Evolutionary conservation across 2,113 vertebrate species (phyloP).

Genomic region (Phrynocephalus versicolor): DNA sequence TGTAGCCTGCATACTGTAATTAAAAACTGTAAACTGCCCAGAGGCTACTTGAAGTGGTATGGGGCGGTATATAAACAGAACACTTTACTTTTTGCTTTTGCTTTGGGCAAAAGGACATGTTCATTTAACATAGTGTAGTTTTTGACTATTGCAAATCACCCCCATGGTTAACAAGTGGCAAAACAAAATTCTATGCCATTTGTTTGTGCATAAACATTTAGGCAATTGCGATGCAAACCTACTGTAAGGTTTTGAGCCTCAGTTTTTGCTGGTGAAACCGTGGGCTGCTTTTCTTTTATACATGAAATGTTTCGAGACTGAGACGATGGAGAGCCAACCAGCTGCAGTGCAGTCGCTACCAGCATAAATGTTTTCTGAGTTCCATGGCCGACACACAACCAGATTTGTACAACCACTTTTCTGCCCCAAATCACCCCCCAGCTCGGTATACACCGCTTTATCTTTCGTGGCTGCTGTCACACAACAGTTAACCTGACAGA

Average conservation of each 20-base stretch:
- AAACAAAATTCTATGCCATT: not conserved
- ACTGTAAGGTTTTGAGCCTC: not conserved
- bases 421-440: not conserved
- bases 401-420: not conserved
- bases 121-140: no score
- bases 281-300: not conserved
- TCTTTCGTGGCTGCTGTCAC: not conserved
- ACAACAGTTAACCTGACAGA: slow-evolving; percentile 30
- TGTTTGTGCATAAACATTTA: no score
- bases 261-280: not conserved
- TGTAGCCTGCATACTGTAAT: no score
- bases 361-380: not conserved
- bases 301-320: not conserved
- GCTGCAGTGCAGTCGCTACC: not conserved
- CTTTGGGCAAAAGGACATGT: no score
- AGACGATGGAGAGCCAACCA: not conserved
- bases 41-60: no score
- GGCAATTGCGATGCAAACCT: no score
- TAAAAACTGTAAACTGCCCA: no score
- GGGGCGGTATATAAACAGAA: no score
- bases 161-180: no score
- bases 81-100: no score
- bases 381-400: no score
- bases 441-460: not conserved
- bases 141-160: no score